Conservation (phyloP, 2,888 invertebrate species). For the Orgyia antiqua region DNA sequence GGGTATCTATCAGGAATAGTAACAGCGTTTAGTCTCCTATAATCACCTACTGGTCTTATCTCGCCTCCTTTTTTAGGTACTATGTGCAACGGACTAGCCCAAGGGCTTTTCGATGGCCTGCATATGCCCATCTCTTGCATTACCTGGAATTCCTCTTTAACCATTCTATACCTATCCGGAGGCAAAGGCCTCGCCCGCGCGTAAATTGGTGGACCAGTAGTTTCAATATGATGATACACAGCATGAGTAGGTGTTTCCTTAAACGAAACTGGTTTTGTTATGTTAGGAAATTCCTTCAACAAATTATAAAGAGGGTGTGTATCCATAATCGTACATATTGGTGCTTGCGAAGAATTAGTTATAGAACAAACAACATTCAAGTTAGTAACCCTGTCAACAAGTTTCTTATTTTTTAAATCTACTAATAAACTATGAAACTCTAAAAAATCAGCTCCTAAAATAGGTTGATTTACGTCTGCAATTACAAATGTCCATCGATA, state of each 20-base stretch:
- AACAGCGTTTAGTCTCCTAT: constrained; percentile 34
- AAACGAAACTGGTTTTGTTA: background rate
- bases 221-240: too few species aligned
- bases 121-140: too few species aligned
- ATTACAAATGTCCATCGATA: background rate
- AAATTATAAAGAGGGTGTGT: background rate
- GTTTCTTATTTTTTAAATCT: constrained; percentile 7
- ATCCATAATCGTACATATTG: background rate
- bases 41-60: constrained; percentile 41
- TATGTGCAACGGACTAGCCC: constrained; percentile 34
- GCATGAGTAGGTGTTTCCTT: background rate
- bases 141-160: constrained; percentile 1
- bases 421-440: constrained; percentile 16
- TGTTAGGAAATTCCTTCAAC: background rate
- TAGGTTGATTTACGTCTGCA: constrained; percentile 18
- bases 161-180: constrained; percentile 27
- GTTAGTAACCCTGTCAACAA: background rate
- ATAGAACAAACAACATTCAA: background rate
- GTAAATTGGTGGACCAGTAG: constrained; percentile 35
- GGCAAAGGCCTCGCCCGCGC: constrained; percentile 30
- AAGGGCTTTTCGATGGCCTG: constrained; percentile 44
- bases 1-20: constrained; percentile 30
- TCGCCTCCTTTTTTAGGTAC: constrained; percentile 20
- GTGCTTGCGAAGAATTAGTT: background rate
- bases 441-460: too few species aligned